Conservation (phyloP, 2,888 invertebrate species). For the Mesorhabditis sp. region DNA sequence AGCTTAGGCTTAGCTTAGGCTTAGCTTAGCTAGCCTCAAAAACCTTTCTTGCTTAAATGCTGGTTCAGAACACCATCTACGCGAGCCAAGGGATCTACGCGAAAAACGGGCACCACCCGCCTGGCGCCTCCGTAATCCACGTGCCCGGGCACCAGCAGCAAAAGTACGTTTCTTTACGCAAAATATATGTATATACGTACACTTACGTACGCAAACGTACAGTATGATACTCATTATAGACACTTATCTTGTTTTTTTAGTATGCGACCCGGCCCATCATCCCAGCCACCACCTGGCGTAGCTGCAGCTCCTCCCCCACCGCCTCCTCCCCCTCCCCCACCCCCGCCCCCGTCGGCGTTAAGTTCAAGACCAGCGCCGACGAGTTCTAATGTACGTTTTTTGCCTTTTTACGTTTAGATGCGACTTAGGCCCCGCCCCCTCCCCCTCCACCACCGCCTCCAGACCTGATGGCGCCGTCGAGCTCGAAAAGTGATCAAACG, state of each 20-base stretch:
- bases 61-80: constrained; percentile 3
- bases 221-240: too few species aligned
- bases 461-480: constrained; percentile 27
- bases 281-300: constrained; percentile 11
- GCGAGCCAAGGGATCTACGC: background rate
- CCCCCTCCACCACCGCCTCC: constrained; percentile 40
- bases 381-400: background rate
- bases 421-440: constrained; percentile 23
- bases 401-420: background rate
- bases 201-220: too few species aligned
- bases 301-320: constrained; percentile 11
- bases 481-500: constrained; percentile 5
- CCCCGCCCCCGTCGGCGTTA: constrained; percentile 21
- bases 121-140: background rate
- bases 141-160: background rate
- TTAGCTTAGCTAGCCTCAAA: too few species aligned
- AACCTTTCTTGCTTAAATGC: too few species aligned
- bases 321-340: constrained; percentile 27
- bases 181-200: too few species aligned
- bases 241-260: too few species aligned
- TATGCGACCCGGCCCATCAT: background rate
- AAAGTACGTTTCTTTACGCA: too few species aligned
- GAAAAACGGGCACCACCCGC: background rate
- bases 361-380: background rate
- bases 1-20: too few species aligned